phyloP scores from a whole-genome alignment of 2,113 vertebrate species.

The Dasyornis broadbenti region DNA sequence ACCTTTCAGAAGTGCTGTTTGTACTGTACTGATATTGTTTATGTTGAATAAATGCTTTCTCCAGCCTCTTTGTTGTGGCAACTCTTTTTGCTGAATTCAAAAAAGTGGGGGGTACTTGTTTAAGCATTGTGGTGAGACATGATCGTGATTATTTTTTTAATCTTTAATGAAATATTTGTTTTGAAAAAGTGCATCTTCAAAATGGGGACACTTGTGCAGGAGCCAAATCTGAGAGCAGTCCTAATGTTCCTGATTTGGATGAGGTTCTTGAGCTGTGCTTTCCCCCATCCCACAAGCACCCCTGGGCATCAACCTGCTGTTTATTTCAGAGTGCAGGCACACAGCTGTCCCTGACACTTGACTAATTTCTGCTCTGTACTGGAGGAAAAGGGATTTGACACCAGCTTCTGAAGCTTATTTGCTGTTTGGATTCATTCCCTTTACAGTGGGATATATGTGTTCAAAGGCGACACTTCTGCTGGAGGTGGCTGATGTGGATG shows the following conservation, averaged over 20 bases:
- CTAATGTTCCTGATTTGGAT: not conserved
- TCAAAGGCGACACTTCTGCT: not conserved
- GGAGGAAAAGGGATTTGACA: not conserved
- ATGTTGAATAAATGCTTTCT: slow-evolving; percentile 52
- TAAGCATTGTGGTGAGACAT: not conserved
- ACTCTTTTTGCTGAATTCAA: slow-evolving; percentile 22
- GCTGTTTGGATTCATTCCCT: not conserved
- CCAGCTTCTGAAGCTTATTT: not conserved
- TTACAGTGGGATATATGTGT: not conserved
- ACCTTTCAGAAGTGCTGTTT: not conserved
- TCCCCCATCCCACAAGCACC: not conserved
- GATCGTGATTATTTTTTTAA: not conserved
- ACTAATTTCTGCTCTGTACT: not conserved
- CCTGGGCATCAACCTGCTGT: not conserved
- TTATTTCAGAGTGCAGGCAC: not conserved
- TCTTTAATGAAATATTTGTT: slow-evolving; percentile 37
- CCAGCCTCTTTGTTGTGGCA: slow-evolving; percentile 49
- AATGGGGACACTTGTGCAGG: not conserved
- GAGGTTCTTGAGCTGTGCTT: not conserved
- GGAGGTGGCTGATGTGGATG: not conserved
- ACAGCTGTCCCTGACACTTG: not conserved
- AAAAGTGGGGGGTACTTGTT: not conserved
- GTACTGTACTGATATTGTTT: slow-evolving; percentile 20
- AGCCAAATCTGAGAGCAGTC: not conserved
- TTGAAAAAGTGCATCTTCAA: not conserved